Evolutionary conservation across 2,888 invertebrate species (phyloP).

Genomic region (Ectemnius lituratus): DNA sequence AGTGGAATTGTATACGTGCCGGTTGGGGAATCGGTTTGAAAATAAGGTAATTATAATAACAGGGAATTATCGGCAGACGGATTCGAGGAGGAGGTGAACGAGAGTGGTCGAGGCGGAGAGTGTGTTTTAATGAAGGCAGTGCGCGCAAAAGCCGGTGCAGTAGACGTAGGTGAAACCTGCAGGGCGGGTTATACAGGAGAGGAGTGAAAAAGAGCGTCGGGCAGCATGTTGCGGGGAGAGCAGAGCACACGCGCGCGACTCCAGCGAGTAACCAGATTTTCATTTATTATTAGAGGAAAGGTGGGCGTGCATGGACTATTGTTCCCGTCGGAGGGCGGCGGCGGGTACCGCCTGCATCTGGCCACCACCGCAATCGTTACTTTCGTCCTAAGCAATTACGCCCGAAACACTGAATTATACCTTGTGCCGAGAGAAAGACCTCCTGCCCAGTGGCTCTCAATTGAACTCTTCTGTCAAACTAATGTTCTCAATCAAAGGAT

Average conservation of each 20-base stretch:
- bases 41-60: too few species aligned
- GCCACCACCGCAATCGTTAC: background rate
- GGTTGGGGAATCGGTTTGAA: too few species aligned
- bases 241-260: background rate
- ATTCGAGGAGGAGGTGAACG: too few species aligned
- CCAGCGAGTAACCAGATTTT: background rate
- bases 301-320: constrained; percentile 13
- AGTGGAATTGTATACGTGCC: too few species aligned
- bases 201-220: constrained; percentile 3
- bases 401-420: constrained; percentile 4
- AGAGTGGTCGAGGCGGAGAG: too few species aligned
- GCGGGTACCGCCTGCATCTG: background rate
- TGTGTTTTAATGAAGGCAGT: too few species aligned
- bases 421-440: too few species aligned
- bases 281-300: constrained; percentile 14
- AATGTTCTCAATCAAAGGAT: too few species aligned
- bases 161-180: constrained; percentile 20
- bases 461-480: too few species aligned
- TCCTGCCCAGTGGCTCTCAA: too few species aligned
- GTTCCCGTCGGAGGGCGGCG: background rate
- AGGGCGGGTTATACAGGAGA: constrained; percentile 1
- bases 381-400: constrained; percentile 7
- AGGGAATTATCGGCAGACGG: too few species aligned
- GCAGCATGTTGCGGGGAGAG: background rate
- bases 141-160: too few species aligned